Evolutionary conservation across 2,888 invertebrate genomes (phyloP).

Genomic region (Epiblema foenella): DNA sequence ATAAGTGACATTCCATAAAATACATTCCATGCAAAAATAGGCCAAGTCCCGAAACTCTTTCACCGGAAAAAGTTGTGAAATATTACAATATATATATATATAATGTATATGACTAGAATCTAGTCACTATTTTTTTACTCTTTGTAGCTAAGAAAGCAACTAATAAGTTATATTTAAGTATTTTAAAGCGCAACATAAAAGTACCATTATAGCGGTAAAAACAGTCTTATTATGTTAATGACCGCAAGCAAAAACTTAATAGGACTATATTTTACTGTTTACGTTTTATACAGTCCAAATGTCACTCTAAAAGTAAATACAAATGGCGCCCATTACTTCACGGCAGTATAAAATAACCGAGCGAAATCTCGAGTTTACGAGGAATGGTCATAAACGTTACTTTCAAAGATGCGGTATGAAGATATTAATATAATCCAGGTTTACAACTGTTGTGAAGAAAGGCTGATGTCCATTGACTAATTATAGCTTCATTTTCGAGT

Average conservation of each 20-base stretch:
- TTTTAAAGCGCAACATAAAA: too few species aligned
- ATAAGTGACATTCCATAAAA: too few species aligned
- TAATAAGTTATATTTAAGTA: too few species aligned
- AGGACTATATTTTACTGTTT: neutral
- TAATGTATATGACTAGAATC: too few species aligned
- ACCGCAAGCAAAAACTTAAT: conserved; percentile 1
- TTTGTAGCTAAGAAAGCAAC: too few species aligned
- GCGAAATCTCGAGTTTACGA: conserved; percentile 23
- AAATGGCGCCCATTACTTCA: conserved; percentile 7
- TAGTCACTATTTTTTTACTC: too few species aligned
- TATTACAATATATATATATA: too few species aligned
- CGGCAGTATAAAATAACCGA: conserved; percentile 12
- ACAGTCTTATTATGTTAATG: neutral
- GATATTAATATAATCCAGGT: conserved; percentile 27
- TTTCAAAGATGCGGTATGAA: conserved; percentile 4
- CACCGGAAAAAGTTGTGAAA: too few species aligned
- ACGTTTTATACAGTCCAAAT: neutral
- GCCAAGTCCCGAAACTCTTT: too few species aligned
- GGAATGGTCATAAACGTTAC: neutral
- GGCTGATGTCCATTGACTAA: neutral
- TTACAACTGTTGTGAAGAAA: neutral
- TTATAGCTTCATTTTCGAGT: neutral
- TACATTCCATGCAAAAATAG: too few species aligned
- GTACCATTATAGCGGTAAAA: too few species aligned
- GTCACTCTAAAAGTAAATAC: conserved; percentile 11